Percentiles rank a stretch among this genome's conserved stretches.
phyloP scores from a whole-genome alignment of 1,140 invertebrate genomes.

The Diuraphis noxia region DNA sequence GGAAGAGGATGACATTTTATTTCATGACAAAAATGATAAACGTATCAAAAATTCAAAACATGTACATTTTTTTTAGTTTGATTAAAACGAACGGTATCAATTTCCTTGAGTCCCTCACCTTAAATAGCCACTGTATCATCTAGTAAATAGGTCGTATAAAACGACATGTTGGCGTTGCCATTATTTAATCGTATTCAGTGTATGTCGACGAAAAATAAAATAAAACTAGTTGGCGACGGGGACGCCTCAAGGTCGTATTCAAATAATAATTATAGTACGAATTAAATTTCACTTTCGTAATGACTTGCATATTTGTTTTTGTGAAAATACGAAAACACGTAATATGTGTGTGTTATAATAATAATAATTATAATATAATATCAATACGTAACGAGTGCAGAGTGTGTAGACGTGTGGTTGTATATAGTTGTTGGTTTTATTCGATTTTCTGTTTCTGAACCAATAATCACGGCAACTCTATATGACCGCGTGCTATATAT shows the following conservation, averaged over 20 bases:
- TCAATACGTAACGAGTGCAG: neutral
- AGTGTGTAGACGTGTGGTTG: neutral
- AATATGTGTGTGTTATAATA: conserved; percentile 5
- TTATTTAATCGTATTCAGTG: neutral
- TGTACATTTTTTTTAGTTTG: neutral
- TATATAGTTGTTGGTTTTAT: neutral
- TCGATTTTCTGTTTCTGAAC: neutral
- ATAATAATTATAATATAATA: neutral
- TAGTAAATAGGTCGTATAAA: neutral
- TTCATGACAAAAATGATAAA: neutral
- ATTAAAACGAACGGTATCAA: neutral
- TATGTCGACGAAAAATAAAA: neutral
- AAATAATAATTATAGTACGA: neutral
- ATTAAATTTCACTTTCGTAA: conserved; percentile 19
- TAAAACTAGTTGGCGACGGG: neutral
- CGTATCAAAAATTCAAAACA: neutral
- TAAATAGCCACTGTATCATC: neutral
- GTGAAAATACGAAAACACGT: neutral
- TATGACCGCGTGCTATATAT: neutral
- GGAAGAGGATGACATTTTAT: neutral
- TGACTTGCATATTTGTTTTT: neutral
- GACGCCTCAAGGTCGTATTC: conserved; percentile 2
- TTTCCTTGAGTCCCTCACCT: neutral
- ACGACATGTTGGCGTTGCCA: neutral
- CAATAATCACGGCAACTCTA: neutral